Conservation (phyloP, 2,113 vertebrate genomes). For the Periophthalmus modestus region DNA sequence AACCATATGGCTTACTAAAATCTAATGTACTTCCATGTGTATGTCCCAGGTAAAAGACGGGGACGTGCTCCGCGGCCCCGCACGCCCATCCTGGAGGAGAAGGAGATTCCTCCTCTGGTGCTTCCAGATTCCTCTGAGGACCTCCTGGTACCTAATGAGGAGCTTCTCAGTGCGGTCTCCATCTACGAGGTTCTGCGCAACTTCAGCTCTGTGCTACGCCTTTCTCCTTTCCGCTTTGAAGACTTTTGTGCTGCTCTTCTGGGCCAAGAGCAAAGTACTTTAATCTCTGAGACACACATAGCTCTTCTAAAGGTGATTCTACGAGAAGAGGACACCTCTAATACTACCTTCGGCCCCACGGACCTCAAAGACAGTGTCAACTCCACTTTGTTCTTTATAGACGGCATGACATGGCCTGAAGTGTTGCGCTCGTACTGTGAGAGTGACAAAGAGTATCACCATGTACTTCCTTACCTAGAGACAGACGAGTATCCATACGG, state of each 20-base stretch:
- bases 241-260: conserved; percentile 96
- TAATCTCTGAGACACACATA: conserved; percentile 95
- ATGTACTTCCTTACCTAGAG: conserved; percentile 90
- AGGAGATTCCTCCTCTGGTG: conserved; percentile 89
- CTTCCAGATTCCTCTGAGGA: conserved; percentile 94
- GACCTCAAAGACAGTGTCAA: conserved; percentile 98
- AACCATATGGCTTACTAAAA: background rate
- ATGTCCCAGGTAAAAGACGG: conserved; percentile 83
- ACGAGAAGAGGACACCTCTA: conserved; percentile 95
- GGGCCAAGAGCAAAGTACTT: conserved; percentile 95
- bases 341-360: conserved; percentile 96
- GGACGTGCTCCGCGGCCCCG: conserved; percentile 85
- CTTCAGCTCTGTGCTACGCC: conserved; percentile 93
- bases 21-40: background rate
- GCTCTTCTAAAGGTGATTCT: conserved; percentile 93
- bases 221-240: conserved; percentile 97
- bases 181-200: conserved; percentile 95
- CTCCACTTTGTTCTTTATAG: conserved; percentile 96
- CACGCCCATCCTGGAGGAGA: conserved; percentile 92
- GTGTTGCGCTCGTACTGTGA: conserved; percentile 95
- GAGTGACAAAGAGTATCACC: conserved; percentile 93
- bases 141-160: conserved; percentile 90
- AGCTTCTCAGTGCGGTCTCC: conserved; percentile 91
- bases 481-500: conserved; percentile 95
- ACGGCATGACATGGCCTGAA: conserved; percentile 98